Base-by-base conservation (phyloP, 2,113 vertebrate genomes). In the Gallinago undulata region DNA sequence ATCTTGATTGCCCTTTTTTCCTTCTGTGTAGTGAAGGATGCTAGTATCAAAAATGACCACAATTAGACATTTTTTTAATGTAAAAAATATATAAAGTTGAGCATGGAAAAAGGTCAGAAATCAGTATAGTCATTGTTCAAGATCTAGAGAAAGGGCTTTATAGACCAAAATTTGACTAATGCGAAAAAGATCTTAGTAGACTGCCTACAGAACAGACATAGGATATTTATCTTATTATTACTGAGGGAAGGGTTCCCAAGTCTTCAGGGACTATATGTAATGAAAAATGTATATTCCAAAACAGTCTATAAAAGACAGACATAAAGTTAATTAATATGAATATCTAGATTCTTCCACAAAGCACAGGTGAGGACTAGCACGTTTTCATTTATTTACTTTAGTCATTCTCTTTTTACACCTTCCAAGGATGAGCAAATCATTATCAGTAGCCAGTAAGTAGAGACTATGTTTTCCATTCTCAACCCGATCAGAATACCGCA, bases 221-320 rank as follows among this genome's bases (percentile, higher is more conserved):
- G 5, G 8, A 7, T 39, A 43, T 64, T 53, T 84, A 31, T 76
- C 62, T 68, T 55, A 72, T 22, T 78, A 25, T 31, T 62, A 73
- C 6, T 39, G 28, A 81, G 7, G 13, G 25, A 82, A 55, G 5
- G 8, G 2, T 51, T 87, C n/a, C 6, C 10, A 51, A 0, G 56
- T 76, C 19, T 87, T 87, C 35, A 76, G 14, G 16, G 43, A 48
- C 23, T 48, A 48, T 23, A 48, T 48, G 11, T 73, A 76, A 90
- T 55, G 37, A 85, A 76, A 93, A 83, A 77, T 24, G 0, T n/a
- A 7, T 57, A 69, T 74, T 85, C 5, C 19, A 88, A 84, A 89
- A 43, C 6, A 55, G 1, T 55, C 21, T 80, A 1, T 70, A 56
- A 39, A 12, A 56, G 19, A 33, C 11, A 76, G 7, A 69, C 9